phyloP scores from a whole-genome alignment of 2,797 vertebrate species.

The Pseudochirops corinnae region DNA sequence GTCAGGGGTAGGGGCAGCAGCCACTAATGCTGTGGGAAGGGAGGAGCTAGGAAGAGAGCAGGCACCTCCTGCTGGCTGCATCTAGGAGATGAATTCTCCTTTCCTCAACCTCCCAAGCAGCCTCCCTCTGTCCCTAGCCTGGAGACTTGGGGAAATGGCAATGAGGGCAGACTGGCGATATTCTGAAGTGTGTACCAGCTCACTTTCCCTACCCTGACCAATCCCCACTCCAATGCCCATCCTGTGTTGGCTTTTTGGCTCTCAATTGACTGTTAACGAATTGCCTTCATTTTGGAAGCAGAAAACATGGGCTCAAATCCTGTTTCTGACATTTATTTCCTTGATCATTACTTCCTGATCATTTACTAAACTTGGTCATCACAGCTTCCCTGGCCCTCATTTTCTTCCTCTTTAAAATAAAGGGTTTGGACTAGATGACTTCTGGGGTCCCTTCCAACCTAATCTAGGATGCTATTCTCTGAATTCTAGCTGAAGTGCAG shows the following conservation, averaged over 20 bases:
- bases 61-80: neutral
- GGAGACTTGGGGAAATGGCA: neutral
- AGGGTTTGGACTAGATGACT: neutral
- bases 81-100: neutral
- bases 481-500: neutral
- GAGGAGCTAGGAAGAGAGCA: neutral
- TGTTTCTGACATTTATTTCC: neutral
- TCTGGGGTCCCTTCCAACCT: neutral
- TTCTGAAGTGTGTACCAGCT: neutral
- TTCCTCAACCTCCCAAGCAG: neutral
- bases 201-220: neutral
- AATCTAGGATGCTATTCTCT: neutral
- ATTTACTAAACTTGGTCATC: neutral
- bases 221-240: neutral
- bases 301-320: neutral
- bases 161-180: neutral
- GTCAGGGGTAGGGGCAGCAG: neutral
- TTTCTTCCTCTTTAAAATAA: neutral
- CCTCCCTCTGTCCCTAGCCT: neutral
- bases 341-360: neutral
- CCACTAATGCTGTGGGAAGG: neutral
- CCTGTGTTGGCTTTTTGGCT: neutral
- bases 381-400: neutral
- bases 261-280: neutral
- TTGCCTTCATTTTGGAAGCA: neutral